phyloP scores from a whole-genome alignment of 2,888 invertebrate genomes.

The Tinea semifulvella region DNA sequence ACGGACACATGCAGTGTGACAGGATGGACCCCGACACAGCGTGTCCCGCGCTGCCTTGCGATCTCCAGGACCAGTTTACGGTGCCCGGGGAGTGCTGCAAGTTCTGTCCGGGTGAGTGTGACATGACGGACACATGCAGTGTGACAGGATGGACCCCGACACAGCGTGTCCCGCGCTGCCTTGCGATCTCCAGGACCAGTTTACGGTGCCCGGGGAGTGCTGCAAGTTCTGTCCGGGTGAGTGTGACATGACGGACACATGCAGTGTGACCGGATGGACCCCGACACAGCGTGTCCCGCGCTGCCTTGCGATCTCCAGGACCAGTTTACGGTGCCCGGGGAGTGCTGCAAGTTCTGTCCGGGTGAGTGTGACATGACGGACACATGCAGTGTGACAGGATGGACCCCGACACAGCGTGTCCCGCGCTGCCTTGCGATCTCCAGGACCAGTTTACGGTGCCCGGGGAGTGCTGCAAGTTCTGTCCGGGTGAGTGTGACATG shows the following conservation, averaged over 20 bases:
- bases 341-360: slow-evolving; percentile 91
- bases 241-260: slow-evolving; percentile 84
- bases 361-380: slow-evolving; percentile 82
- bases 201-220: slow-evolving; percentile 85
- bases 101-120: slow-evolving; percentile 85
- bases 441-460: slow-evolving; percentile 82
- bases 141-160: slow-evolving; percentile 76
- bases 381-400: slow-evolving; percentile 79
- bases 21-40: slow-evolving; percentile 75
- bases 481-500: slow-evolving; percentile 81
- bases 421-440: slow-evolving; percentile 78
- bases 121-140: slow-evolving; percentile 83
- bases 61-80: slow-evolving; percentile 78
- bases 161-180: slow-evolving; percentile 79
- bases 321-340: slow-evolving; percentile 83
- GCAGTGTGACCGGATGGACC: slow-evolving; percentile 78
- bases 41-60: slow-evolving; percentile 83
- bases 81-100: slow-evolving; percentile 90
- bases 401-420: slow-evolving; percentile 79
- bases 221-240: slow-evolving; percentile 89
- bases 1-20: slow-evolving; percentile 83
- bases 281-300: slow-evolving; percentile 77
- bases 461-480: slow-evolving; percentile 90
- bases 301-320: slow-evolving; percentile 79
- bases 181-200: slow-evolving; percentile 80